Conservation (phyloP, 2,113 vertebrate species). For the Lepidothrix coronata region DNA sequence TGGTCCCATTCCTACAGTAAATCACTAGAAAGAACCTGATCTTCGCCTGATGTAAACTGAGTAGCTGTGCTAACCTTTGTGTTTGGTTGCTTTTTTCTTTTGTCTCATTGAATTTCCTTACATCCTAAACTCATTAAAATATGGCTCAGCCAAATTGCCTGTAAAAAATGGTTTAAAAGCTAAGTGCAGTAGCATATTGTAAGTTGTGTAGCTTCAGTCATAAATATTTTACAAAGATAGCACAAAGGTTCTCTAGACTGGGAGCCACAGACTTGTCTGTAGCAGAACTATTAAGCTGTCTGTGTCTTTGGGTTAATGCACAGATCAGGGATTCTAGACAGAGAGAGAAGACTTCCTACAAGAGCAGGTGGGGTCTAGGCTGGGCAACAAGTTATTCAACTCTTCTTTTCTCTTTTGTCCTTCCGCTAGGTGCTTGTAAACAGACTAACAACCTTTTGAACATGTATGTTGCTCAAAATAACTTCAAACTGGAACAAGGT, state of each 20-base stretch:
- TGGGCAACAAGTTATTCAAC: background rate
- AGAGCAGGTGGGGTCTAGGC: background rate
- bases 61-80: background rate
- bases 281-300: background rate
- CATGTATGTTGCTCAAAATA: background rate
- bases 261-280: background rate
- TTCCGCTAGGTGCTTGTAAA: background rate
- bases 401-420: background rate
- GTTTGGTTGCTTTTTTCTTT: background rate
- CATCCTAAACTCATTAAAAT: constrained; percentile 36
- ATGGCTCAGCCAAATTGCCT: background rate
- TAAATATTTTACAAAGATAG: background rate
- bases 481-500: background rate
- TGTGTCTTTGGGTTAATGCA: background rate
- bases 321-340: background rate
- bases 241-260: background rate
- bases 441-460: background rate
- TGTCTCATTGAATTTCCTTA: background rate
- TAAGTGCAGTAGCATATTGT: background rate
- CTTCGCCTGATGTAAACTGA: background rate
- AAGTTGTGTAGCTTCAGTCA: background rate
- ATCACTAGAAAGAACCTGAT: background rate
- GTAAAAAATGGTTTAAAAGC: background rate
- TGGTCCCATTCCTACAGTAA: background rate
- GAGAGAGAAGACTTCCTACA: background rate